Conservation (phyloP, 2,888 invertebrate species). For the Steinernema hermaphroditum region DNA sequence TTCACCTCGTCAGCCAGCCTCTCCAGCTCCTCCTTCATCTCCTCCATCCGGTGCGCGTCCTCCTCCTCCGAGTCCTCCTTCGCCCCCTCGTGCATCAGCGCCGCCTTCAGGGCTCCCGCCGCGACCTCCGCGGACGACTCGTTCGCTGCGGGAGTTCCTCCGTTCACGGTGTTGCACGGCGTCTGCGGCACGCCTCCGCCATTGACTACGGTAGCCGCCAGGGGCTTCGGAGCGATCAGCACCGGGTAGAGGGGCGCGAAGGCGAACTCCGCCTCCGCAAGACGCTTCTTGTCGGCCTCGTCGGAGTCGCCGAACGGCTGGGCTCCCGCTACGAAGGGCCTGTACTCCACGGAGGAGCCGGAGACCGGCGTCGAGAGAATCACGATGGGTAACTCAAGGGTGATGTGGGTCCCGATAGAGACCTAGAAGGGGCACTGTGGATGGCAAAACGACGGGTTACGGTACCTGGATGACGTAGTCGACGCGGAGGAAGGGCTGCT, state of each 20-base stretch:
- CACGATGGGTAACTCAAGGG: conserved; percentile 42
- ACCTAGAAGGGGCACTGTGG: conserved; percentile 33
- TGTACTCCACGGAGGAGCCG: conserved; percentile 37
- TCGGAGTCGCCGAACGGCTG: conserved; percentile 43
- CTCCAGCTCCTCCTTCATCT: conserved; percentile 29
- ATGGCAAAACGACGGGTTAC: background rate
- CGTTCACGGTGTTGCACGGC: conserved; percentile 13
- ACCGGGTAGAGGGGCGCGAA: conserved; percentile 41
- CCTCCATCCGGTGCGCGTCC: conserved; percentile 15
- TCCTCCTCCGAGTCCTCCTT: background rate
- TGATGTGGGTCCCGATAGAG: conserved; percentile 39
- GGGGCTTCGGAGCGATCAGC: conserved; percentile 21
- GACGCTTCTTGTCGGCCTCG: conserved; percentile 41
- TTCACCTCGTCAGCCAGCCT: conserved; percentile 14
- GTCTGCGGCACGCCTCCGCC: background rate
- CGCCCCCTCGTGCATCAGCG: conserved; percentile 11
- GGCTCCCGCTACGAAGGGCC: conserved; percentile 42
- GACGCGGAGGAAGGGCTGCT: conserved; percentile 42
- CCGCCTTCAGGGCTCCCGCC: conserved; percentile 32
- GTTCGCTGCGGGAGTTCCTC: conserved; percentile 19
- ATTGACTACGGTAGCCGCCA: background rate
- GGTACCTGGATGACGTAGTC: conserved; percentile 42
- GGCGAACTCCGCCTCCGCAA: conserved; percentile 37
- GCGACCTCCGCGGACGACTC: conserved; percentile 15
- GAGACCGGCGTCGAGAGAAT: conserved; percentile 46